Evolutionary conservation across 2,888 invertebrate genomes (phyloP).

Genomic region (Trissonchulus sp.): DNA sequence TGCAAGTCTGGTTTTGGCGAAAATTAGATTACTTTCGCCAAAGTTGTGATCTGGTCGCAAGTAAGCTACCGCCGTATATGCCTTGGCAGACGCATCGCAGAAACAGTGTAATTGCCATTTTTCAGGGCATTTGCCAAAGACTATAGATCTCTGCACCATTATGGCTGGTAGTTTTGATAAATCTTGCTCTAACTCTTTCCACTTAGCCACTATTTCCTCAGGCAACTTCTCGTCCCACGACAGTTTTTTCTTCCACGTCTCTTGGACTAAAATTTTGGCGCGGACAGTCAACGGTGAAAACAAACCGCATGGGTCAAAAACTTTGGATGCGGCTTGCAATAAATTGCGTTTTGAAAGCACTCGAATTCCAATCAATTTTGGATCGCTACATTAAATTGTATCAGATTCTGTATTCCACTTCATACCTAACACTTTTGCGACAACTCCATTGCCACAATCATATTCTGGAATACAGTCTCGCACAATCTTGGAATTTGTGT

Average conservation of each 20-base stretch:
- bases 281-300: constrained; percentile 14
- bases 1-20: constrained; percentile 38
- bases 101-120: constrained; percentile 18
- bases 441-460: not conserved
- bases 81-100: constrained; percentile 40
- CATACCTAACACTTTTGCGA: constrained; percentile 16
- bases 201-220: not conserved
- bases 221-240: constrained; percentile 22
- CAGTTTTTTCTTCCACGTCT: constrained; percentile 8
- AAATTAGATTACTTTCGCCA: constrained; percentile 28
- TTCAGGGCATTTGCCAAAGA: not conserved
- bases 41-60: constrained; percentile 16
- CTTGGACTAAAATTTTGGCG: constrained; percentile 16
- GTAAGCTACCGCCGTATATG: constrained; percentile 39
- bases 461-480: not conserved
- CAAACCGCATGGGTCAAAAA: constrained; percentile 23
- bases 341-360: not conserved
- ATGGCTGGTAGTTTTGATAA: not conserved
- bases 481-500: not conserved
- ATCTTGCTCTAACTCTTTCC: not conserved
- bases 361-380: not conserved
- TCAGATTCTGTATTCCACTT: constrained; percentile 13
- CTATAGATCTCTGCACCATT: not conserved
- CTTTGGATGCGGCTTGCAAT: not conserved
- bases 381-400: not conserved